Evolutionary conservation across 2,888 invertebrate species (phyloP).

Genomic region (Girardia tigrina): DNA sequence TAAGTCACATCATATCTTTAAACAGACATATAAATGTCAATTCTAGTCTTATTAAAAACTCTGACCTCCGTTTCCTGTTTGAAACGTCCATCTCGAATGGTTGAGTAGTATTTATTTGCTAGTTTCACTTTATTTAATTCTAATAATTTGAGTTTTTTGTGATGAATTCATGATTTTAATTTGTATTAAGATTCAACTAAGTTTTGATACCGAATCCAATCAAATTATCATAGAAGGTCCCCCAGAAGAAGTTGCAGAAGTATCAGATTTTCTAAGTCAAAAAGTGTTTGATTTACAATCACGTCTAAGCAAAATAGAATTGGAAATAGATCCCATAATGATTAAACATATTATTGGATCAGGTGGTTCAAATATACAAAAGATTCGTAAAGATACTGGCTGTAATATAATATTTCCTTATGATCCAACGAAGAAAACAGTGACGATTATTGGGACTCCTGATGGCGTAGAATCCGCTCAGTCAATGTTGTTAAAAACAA

Average conservation of each 20-base stretch:
- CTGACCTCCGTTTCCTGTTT: too few relatives aligned
- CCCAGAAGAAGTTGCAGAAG: background rate
- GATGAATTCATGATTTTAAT: background rate
- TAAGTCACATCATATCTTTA: too few relatives aligned
- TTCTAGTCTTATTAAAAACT: too few relatives aligned
- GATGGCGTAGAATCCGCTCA: background rate
- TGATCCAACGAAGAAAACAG: background rate
- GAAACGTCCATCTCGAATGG: too few relatives aligned
- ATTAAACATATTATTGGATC: slow-evolving; percentile 7
- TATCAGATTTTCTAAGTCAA: background rate
- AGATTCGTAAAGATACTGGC: background rate
- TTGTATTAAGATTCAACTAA: background rate
- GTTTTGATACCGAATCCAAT: background rate
- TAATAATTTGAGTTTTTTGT: too few relatives aligned
- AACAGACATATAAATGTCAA: too few relatives aligned
- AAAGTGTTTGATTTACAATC: slow-evolving; percentile 4
- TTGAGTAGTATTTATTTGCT: too few relatives aligned
- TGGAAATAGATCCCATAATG: background rate
- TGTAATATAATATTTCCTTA: background rate
- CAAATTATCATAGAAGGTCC: background rate
- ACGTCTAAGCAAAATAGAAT: background rate
- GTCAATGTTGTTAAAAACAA: background rate
- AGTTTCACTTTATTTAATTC: too few relatives aligned
- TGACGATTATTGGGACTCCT: background rate
- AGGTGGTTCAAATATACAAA: background rate